phyloP scores from a whole-genome alignment of 1,140 invertebrate species.

The Diabrotica undecimpunctata region DNA sequence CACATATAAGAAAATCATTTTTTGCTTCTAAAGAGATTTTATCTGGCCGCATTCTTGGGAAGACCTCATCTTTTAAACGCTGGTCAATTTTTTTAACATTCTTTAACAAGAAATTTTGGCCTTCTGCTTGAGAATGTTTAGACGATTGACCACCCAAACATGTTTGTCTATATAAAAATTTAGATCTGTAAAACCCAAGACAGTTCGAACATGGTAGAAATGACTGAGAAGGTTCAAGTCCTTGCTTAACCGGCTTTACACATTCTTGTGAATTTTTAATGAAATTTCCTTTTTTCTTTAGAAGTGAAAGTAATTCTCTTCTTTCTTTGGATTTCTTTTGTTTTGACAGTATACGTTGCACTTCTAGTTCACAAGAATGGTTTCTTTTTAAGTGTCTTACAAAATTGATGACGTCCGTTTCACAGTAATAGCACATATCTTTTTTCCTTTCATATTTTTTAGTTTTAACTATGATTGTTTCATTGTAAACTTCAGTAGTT shows the following conservation, averaged over 20 bases:
- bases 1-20: conserved; percentile 31
- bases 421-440: conserved; percentile 25
- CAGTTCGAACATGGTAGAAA: conserved; percentile 1
- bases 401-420: conserved; percentile 23
- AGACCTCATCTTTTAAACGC: conserved; percentile 28
- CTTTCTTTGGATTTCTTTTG: conserved; percentile 15
- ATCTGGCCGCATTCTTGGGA: conserved; percentile 31
- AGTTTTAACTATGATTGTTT: no score
- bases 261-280: conserved; percentile 10
- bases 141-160: no score
- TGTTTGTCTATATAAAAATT: conserved; percentile 15
- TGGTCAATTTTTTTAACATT: conserved; percentile 15
- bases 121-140: conserved; percentile 10
- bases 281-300: conserved; percentile 25
- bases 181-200: conserved; percentile 8
- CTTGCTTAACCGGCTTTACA: conserved; percentile 1
- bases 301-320: conserved; percentile 14
- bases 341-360: conserved; percentile 18
- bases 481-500: no score
- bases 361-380: conserved; percentile 17
- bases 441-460: conserved; percentile 16
- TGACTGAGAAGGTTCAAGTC: neutral
- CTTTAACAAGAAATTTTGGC: conserved; percentile 8
- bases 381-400: conserved; percentile 21
- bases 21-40: conserved; percentile 30